A percentile compares a stretch with the other conserved stretches of the same genome.
These are phyloP conservation scores for Lycocerus yunnanus DNA, from an alignment of 2,888 invertebrate species.

Conservation along the genomic window DNA sequence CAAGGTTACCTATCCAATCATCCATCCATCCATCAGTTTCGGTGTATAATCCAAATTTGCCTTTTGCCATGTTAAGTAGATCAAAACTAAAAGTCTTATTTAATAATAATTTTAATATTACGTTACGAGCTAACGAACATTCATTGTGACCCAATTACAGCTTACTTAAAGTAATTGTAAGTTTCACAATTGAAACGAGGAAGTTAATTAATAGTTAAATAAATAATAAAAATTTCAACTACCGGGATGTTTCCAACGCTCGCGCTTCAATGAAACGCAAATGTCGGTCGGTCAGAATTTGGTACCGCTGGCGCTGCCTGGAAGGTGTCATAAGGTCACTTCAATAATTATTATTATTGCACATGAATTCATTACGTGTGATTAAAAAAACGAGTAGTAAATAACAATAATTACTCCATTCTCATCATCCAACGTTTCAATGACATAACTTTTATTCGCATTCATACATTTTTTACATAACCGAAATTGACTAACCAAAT, in stretches of 20 bases:
- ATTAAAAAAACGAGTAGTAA: neutral
- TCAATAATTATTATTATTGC: neutral
- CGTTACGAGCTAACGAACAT: neutral
- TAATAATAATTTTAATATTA: neutral
- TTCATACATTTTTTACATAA: neutral
- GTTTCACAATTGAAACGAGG: neutral
- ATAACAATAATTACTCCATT: neutral
- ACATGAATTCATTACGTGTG: neutral
- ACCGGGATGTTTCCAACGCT: neutral
- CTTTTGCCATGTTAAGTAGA: neutral
- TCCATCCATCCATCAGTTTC: neutral
- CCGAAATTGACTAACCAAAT: neutral
- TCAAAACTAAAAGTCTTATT: neutral
- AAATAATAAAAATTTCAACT: neutral
- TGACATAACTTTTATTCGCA: neutral
- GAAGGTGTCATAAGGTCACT: neutral
- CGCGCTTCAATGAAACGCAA: no score
- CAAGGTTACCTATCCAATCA: neutral
- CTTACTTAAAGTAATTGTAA: neutral
- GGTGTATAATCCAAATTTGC: neutral
- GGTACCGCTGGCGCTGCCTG: neutral
- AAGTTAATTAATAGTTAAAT: neutral
- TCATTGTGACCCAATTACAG: neutral
- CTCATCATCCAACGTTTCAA: neutral
- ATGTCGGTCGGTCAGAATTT: neutral